Conservation (phyloP, 2,113 vertebrate genomes). For the Parus major region DNA sequence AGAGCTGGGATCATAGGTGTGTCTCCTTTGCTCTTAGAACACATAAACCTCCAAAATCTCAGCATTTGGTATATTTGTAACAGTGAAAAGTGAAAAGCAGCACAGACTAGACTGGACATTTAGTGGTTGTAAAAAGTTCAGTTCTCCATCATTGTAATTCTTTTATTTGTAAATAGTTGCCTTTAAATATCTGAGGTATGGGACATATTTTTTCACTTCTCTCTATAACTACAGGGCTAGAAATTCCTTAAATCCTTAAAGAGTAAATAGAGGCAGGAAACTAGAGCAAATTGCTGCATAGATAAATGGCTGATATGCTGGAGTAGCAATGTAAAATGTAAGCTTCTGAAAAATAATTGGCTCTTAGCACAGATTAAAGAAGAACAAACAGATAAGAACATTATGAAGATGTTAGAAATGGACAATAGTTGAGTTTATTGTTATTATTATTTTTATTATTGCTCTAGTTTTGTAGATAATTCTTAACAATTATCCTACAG, state of each 20-base stretch:
- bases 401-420: neutral
- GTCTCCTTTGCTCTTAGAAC: neutral
- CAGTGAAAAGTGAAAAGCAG: neutral
- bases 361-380: neutral
- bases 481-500: slow-evolving; percentile 83
- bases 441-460: neutral
- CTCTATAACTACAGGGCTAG: neutral
- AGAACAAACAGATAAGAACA: neutral
- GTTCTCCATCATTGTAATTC: neutral
- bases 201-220: neutral
- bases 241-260: neutral
- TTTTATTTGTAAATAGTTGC: neutral
- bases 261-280: neutral
- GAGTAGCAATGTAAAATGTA: neutral
- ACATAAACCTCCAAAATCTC: neutral
- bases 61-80: neutral
- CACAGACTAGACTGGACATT: neutral
- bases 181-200: neutral
- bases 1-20: neutral
- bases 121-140: neutral
- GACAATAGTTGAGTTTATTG: neutral
- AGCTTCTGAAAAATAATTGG: neutral
- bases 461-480: neutral
- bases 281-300: neutral
- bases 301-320: neutral